Percentiles rank a stretch among this genome's conserved stretches.
phyloP scores from a whole-genome alignment of 2,888 invertebrate genomes.

The Aphidoletes aphidimyza region DNA sequence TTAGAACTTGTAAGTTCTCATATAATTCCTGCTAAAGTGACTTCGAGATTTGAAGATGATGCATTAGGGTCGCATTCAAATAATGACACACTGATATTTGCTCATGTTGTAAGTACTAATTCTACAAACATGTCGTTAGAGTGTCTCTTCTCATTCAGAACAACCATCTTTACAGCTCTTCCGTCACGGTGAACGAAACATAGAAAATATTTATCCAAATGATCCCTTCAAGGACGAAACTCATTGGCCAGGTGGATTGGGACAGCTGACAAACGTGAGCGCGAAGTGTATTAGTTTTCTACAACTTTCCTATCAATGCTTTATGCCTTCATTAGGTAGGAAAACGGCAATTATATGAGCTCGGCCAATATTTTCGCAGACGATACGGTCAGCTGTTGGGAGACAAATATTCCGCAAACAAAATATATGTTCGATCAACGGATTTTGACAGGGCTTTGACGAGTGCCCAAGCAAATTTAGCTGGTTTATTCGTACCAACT shows the following conservation, averaged over 20 bases:
- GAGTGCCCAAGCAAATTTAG: slow-evolving; percentile 87
- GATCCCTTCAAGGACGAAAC: not conserved
- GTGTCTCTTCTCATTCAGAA: too few relatives aligned
- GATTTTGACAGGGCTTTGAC: slow-evolving; percentile 90
- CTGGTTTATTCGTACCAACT: slow-evolving; percentile 78
- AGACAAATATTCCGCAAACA: slow-evolving; percentile 68
- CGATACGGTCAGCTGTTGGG: slow-evolving; percentile 75
- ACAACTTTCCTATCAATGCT: not conserved
- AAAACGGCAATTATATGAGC: slow-evolving; percentile 77
- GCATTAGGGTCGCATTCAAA: too few relatives aligned
- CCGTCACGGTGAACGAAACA: not conserved
- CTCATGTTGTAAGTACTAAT: not conserved
- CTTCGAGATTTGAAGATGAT: not conserved
- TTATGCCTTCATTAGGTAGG: slow-evolving; percentile 71
- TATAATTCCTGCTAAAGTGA: not conserved
- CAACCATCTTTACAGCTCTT: not conserved
- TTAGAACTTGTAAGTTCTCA: too few relatives aligned
- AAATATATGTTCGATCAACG: slow-evolving; percentile 76
- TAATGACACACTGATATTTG: not conserved
- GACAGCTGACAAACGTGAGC: not conserved
- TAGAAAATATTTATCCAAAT: not conserved
- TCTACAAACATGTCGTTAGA: not conserved
- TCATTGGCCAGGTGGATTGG: not conserved
- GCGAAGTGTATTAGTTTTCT: too few relatives aligned
- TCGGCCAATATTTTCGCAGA: slow-evolving; percentile 80